Conservation (phyloP, 2,888 invertebrate genomes). For the Xestia c-nigrum region DNA sequence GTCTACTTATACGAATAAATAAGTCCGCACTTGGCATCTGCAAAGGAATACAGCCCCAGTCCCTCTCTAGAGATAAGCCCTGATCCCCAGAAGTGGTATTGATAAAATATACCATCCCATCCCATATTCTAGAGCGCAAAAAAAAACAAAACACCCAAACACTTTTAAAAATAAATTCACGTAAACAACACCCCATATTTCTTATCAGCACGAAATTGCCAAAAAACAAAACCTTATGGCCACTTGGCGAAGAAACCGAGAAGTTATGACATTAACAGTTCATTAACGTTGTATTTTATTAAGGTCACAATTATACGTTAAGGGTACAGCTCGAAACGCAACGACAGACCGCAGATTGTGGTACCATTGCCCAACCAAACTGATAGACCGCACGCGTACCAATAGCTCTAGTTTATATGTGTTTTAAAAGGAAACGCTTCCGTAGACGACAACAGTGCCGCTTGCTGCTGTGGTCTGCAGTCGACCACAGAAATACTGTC, state of each 20-base stretch:
- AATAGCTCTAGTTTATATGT: background rate
- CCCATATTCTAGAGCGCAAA: background rate
- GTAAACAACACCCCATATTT: conserved; percentile 33
- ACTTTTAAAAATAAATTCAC: conserved; percentile 21
- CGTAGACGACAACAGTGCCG: background rate
- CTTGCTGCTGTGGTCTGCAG: background rate
- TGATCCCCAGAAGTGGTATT: background rate
- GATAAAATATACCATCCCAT: background rate
- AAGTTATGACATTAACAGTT: conserved; percentile 50
- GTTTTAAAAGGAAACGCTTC: background rate
- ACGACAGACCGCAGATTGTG: background rate
- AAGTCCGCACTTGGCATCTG: background rate
- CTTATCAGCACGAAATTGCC: conserved; percentile 31
- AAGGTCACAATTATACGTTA: conserved; percentile 61
- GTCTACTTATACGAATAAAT: no score
- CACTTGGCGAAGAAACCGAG: conserved; percentile 37
- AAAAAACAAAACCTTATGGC: conserved; percentile 38
- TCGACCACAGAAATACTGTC: background rate
- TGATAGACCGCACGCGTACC: background rate
- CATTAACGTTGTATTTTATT: conserved; percentile 63
- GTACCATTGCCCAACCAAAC: background rate
- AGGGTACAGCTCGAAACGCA: background rate
- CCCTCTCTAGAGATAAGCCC: background rate
- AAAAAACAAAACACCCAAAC: background rate
- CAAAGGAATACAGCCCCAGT: background rate